These are phyloP conservation scores for Tachysurus vachellii DNA, from an alignment of 2,113 vertebrate genomes.

Conservation along the genomic window DNA sequence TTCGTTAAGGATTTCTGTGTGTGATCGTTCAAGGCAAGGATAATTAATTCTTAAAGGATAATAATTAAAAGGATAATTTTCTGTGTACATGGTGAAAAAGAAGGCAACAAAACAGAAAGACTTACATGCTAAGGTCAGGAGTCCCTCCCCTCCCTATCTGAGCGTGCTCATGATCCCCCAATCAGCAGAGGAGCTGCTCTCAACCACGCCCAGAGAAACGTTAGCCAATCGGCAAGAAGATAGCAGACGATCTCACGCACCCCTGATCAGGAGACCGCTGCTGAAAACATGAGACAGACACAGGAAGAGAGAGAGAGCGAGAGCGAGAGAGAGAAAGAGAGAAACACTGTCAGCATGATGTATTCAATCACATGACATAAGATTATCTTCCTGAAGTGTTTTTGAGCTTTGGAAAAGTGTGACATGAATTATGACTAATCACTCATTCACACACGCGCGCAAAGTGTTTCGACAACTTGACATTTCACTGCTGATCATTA, in stretches of 20 bases:
- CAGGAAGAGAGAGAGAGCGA: background rate
- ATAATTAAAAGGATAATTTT: too few relatives aligned
- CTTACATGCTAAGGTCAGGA: slow-evolving; percentile 50
- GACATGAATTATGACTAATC: background rate
- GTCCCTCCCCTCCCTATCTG: slow-evolving; percentile 48
- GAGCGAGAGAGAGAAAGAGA: background rate
- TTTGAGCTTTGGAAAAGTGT: background rate
- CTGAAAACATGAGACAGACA: background rate
- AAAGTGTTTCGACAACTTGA: slow-evolving; percentile 4
- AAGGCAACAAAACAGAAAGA: background rate
- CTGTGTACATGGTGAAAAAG: background rate
- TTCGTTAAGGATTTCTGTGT: background rate
- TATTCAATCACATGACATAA: background rate
- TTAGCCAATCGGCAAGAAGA: background rate
- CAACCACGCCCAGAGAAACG: slow-evolving; percentile 12
- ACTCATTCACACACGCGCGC: background rate
- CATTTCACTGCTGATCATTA: background rate
- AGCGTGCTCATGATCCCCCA: slow-evolving; percentile 45
- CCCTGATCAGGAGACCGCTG: slow-evolving; percentile 6
- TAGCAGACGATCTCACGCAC: background rate
- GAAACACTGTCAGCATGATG: background rate
- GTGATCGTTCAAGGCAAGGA: background rate
- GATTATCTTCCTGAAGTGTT: slow-evolving; percentile 17
- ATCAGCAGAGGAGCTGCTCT: slow-evolving; percentile 43
- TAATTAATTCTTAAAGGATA: too few relatives aligned